Base-by-base conservation (phyloP, 92 coral and sea anemone species). In the Desmophyllum pertusum region DNA sequence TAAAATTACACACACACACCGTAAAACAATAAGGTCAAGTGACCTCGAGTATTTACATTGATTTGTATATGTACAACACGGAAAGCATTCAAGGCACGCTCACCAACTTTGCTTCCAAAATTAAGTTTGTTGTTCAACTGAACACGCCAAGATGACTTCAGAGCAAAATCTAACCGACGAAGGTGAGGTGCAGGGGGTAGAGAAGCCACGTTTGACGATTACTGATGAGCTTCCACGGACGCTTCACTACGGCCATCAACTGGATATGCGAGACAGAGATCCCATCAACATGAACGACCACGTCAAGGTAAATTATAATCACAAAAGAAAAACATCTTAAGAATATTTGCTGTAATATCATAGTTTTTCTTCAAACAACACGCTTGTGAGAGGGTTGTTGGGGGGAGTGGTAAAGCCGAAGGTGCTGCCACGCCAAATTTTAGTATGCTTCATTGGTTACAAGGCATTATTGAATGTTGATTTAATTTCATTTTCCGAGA, bases 261-360 rank as follows among this genome's bases (percentile, higher is more conserved):
- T 93, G 66, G 86, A 85, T 77, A 64, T 93, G 43, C 63, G 53
- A 45, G 93, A 93, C 42, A 83, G 96, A 37, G 96, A 93, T 67
- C 96, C 96, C 14, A 81, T 83, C 6, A 83, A 81, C n/a, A 93
- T 93, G 93, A 93, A 93, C 76, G 93, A 90, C 90, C 96, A 93
- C 83, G 92, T 90, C 59, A 84, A 86, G 90, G 96, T 93, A 84
- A 29, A 84, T 18, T 15, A 2, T 2, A 39, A 23, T 15, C 4
- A 15, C 7, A 65, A 25, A 4, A 27, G 23, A 55, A 55, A 17
- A 18, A 5, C 18, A 3, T 35, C 19, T 14, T 18, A 17, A 65
- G 21, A 11, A 33, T 35, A 13, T 15, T 33, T 33, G 36, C 70
- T 11, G 6, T 15, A 29, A 13, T 29, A n/a, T 25, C 6, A 53